phyloP scores from a whole-genome alignment of 2,888 invertebrate genomes.

The Drosophila aldrichi region DNA sequence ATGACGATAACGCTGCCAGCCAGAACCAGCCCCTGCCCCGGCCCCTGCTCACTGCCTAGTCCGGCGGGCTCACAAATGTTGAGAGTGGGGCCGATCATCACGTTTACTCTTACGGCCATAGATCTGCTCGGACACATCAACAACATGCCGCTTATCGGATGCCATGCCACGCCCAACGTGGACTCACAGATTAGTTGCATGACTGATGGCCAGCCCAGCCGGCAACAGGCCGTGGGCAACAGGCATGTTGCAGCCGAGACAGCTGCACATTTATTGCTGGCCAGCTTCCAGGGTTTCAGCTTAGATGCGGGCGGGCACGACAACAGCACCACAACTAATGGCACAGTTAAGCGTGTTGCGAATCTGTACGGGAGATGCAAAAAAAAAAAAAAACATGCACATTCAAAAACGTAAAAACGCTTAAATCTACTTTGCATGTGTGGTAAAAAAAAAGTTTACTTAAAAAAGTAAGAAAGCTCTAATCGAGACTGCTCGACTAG shows the following conservation, averaged over 20 bases:
- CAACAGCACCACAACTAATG: constrained; percentile 13
- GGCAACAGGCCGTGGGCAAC: background rate
- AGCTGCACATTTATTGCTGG: constrained; percentile 1
- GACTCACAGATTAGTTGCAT: constrained; percentile 53
- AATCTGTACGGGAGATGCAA: background rate
- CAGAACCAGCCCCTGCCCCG: background rate
- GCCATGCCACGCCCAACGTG: constrained; percentile 24
- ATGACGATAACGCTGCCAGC: constrained; percentile 33
- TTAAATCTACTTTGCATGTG: constrained; percentile 1
- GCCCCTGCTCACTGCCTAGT: background rate
- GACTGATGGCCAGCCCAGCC: constrained; percentile 44
- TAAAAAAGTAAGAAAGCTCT: background rate
- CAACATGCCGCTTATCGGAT: constrained; percentile 57
- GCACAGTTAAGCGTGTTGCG: constrained; percentile 26
- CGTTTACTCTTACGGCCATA: constrained; percentile 41
- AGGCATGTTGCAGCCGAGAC: constrained; percentile 3
- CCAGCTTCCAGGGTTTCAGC: background rate
- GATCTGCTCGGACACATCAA: constrained; percentile 48
- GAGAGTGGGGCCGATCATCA: constrained; percentile 20
- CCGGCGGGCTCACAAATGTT: background rate
- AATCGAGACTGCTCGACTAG: background rate
- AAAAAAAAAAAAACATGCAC: constrained; percentile 1
- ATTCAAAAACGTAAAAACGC: constrained; percentile 6
- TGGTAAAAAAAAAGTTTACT: background rate
- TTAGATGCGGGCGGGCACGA: background rate